Percentiles rank a stretch among this genome's conserved stretches.
These are phyloP conservation scores for Perognathus longimembris DNA, from an alignment of 2,113 vertebrate genomes.

Conservation along the genomic window DNA sequence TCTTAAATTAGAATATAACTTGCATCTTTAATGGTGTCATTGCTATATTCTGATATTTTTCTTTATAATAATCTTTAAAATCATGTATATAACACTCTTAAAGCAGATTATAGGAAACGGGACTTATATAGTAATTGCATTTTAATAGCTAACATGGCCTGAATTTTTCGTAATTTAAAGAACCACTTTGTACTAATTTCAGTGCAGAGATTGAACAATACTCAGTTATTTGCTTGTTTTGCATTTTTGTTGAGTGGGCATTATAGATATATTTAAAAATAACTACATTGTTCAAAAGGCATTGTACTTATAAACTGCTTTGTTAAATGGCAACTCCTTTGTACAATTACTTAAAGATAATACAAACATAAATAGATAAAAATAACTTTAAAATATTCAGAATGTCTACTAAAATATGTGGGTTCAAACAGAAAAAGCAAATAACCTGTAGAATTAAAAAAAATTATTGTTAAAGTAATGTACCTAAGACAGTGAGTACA, in stretches of 20 bases:
- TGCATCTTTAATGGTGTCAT: constrained; percentile 28
- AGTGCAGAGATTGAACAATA: constrained; percentile 52
- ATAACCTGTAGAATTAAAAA: too few relatives aligned
- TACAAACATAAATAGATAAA: too few relatives aligned
- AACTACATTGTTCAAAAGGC: not conserved
- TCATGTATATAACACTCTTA: constrained; percentile 5
- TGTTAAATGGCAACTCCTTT: too few relatives aligned
- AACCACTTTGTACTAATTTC: constrained; percentile 66
- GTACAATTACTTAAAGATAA: too few relatives aligned
- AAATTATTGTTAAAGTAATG: too few relatives aligned
- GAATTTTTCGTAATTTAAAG: constrained; percentile 45
- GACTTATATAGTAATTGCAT: not conserved
- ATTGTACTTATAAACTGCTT: too few relatives aligned
- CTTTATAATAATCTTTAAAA: constrained; percentile 60
- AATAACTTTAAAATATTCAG: not conserved
- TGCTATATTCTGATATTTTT: constrained; percentile 44
- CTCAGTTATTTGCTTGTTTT: constrained; percentile 46
- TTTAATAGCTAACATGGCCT: constrained; percentile 9
- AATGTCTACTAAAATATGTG: constrained; percentile 2
- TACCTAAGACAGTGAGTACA: too few relatives aligned
- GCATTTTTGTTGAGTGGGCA: constrained; percentile 53
- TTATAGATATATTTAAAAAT: constrained; percentile 4
- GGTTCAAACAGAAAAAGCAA: constrained; percentile 25
- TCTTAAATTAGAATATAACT: constrained; percentile 21
- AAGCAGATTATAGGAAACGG: constrained; percentile 11